phyloP scores from a whole-genome alignment of 2,113 vertebrate species.

The Mirza zaza region DNA sequence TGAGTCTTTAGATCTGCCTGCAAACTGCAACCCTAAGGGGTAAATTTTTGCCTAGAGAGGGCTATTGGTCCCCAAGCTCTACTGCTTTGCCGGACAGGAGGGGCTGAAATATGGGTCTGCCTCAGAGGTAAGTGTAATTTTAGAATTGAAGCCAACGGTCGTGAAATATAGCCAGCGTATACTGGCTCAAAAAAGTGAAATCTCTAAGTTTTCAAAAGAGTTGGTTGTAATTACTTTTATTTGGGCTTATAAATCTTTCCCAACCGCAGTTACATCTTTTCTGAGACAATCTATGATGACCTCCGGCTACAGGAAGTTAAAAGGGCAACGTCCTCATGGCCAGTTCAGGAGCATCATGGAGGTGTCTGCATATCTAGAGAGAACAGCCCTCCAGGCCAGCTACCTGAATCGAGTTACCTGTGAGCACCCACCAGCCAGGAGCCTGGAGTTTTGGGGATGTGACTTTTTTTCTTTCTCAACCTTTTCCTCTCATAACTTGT shows the following conservation, averaged over 20 bases:
- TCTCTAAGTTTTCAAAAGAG: not conserved
- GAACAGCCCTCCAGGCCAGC: not conserved
- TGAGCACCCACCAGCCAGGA: not conserved
- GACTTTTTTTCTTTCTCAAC: not conserved
- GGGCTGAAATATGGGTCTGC: not conserved
- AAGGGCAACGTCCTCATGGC: not conserved
- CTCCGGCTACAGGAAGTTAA: not conserved
- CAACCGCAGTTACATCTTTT: not conserved
- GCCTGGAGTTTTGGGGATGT: not conserved
- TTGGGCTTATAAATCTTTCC: not conserved
- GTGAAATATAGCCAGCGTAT: not conserved
- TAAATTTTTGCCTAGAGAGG: too few relatives aligned
- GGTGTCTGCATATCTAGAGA: not conserved
- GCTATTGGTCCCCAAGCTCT: fast-evolving
- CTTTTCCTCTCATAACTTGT: not conserved
- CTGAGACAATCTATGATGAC: not conserved
- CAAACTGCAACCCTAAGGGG: not conserved
- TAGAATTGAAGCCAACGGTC: not conserved
- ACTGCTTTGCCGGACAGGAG: not conserved
- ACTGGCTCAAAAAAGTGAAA: not conserved
- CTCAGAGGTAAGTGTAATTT: not conserved
- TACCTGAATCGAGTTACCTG: not conserved
- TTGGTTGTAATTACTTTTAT: not conserved
- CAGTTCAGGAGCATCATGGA: not conserved
- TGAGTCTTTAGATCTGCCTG: not conserved